Conservation (phyloP, 2,888 invertebrate genomes). For the Agapostemon virescens region DNA sequence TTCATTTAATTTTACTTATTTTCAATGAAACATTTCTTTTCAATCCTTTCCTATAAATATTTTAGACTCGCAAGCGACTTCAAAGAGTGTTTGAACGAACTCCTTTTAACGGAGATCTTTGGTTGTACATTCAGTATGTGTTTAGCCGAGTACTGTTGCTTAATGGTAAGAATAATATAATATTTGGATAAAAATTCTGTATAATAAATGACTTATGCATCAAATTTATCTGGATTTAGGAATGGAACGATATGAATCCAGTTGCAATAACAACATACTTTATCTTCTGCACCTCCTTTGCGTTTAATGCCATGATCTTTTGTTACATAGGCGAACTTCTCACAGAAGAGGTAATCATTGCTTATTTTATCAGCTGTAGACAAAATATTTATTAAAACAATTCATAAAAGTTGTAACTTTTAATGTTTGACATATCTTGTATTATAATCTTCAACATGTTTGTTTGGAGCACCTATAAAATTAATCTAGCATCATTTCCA, state of each 20-base stretch:
- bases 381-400: not conserved
- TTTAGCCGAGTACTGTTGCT: not conserved
- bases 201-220: not conserved
- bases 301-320: constrained; percentile 41
- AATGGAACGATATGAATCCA: not conserved
- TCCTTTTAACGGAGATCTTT: constrained; percentile 5
- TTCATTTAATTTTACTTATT: not conserved
- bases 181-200: not conserved
- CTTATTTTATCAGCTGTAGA: not conserved
- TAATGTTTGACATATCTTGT: not conserved
- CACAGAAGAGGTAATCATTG: not conserved
- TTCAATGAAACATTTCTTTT: not conserved
- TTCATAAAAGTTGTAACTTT: not conserved
- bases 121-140: not conserved
- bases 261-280: not conserved
- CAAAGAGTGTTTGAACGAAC: not conserved
- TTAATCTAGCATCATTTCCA: too few species aligned
- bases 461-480: too few species aligned
- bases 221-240: not conserved
- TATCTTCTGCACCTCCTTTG: not conserved
- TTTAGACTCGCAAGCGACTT: not conserved
- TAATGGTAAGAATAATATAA: not conserved
- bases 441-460: too few species aligned
- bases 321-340: constrained; percentile 59
- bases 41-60: not conserved